Evolutionary conservation across 2,113 vertebrate species (phyloP).

Genomic region (Alligator mississippiensis): DNA sequence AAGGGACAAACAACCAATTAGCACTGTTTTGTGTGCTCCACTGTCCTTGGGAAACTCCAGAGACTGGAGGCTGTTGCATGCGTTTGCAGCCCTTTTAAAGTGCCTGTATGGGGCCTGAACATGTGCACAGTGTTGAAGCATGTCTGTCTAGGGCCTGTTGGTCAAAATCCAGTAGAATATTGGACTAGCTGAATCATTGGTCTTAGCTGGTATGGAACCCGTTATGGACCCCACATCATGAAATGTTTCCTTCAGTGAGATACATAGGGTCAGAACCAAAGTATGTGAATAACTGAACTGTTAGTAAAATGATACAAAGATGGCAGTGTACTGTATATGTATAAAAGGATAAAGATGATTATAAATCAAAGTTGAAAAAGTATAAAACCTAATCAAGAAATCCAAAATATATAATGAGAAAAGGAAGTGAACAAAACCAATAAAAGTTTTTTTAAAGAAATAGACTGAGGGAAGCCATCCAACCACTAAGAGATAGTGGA

Average conservation of each 20-base stretch:
- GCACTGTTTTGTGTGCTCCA: no score
- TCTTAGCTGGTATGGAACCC: background rate
- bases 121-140: no score
- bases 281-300: background rate
- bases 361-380: background rate
- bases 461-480: background rate
- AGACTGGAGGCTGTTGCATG: no score
- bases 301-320: background rate
- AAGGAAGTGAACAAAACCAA: background rate
- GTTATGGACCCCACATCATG: accelerated
- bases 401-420: background rate
- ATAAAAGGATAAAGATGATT: background rate
- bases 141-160: background rate
- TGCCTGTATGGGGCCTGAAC: no score
- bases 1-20: no score
- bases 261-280: background rate
- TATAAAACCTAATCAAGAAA: background rate
- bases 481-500: background rate
- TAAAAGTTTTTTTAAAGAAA: background rate
- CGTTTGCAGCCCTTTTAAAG: no score
- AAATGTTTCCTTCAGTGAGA: background rate
- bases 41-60: no score
- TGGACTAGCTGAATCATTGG: background rate
- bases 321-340: background rate
- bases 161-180: background rate